Base-by-base conservation (phyloP, 2,113 vertebrate genomes). In the Origma solitaria region DNA sequence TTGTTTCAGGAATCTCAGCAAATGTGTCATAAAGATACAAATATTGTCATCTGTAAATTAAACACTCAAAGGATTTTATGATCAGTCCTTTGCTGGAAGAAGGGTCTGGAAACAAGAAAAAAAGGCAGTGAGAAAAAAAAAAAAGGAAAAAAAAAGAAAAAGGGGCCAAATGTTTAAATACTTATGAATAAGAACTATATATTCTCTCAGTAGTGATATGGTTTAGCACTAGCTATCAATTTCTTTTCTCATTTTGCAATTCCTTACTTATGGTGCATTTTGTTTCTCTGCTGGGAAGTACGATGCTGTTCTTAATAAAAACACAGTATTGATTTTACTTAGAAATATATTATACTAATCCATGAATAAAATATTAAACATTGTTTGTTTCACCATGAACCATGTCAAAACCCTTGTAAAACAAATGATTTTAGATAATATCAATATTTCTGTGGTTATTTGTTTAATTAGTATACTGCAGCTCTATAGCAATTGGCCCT, bases 331-430 rank as follows among this genome's bases (percentile, higher is more conserved):
- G 89, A 92, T 97, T 95, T 92, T 64, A 69, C 45, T 58, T 79
- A 68, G 72, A 92, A 94, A 94, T 91, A 56, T 44, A 75, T 65
- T 78, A 90, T 73, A 88, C 31, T 51, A 86, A 91, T 87, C 51
- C 31, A 72, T 71, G 8, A 82, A 91, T 84, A 62, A 91, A 87
- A 89, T 82, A 88, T 57, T 49, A 89, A 86, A 79, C 35, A 42
- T 84, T 18, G 5, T 51, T 93, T 82, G 18, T 91, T 96, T 94
- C 45, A 33, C 31, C 25, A 68, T 45, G n/a, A 94, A 88, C 6
- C n/a, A 64, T 87, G 44, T 90, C 44, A 81, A 92, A 88, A 50
- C 11, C n/a, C 64, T 91, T 86, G 87, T 88, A 92, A 83, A 88
- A 68, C n/a, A 78, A 88, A 86, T 57, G 0, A 76, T 81, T 92